A percentile compares a stretch with the other conserved stretches of the same genome.
These are phyloP conservation scores for Artemia franciscana DNA, from an alignment of 1,140 invertebrate species.

Conservation along the genomic window DNA sequence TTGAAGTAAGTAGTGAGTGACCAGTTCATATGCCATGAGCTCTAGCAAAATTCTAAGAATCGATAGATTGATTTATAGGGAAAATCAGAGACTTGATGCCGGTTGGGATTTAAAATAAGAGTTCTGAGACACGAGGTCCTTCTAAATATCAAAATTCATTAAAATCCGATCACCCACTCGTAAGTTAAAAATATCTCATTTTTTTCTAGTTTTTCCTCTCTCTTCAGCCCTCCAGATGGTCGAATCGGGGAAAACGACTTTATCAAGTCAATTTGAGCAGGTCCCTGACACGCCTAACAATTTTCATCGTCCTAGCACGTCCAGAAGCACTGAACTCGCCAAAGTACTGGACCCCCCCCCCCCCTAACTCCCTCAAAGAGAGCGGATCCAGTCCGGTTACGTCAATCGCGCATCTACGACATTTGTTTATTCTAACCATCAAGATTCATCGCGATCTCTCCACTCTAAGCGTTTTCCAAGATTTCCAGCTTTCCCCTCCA, in stretches of 20 bases:
- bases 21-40: too few species aligned
- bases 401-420: neutral
- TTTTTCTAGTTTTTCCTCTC: too few species aligned
- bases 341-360: neutral
- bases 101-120: too few species aligned
- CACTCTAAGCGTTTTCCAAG: neutral
- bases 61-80: too few species aligned
- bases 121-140: too few species aligned
- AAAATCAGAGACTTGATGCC: too few species aligned
- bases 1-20: too few species aligned
- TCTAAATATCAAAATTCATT: too few species aligned
- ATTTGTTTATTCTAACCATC: neutral
- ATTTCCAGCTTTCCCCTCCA: neutral
- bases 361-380: neutral
- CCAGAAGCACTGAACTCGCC: neutral
- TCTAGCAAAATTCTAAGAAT: too few species aligned
- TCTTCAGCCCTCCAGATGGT: too few species aligned
- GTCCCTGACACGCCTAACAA: neutral
- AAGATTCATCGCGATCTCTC: neutral
- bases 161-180: too few species aligned
- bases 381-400: neutral
- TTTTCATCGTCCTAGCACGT: neutral
- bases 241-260: neutral
- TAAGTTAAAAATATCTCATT: too few species aligned
- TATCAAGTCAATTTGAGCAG: neutral